Evolutionary conservation across 2,113 vertebrate species (phyloP), one percentile per base, ranked within the genome.

Genomic region (Tonatia bakeri): DNA sequence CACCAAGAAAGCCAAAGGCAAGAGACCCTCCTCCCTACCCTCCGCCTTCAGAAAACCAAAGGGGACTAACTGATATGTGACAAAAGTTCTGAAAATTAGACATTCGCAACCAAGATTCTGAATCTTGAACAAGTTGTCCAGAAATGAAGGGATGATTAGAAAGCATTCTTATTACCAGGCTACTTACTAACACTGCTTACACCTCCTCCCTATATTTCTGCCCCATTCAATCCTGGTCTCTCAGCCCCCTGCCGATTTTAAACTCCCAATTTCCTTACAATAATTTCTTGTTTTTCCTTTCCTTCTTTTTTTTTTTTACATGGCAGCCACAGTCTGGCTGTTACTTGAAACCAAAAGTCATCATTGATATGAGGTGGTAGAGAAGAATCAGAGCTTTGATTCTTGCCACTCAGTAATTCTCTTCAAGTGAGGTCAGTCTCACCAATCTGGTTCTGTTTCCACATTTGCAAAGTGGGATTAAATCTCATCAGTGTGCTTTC

Each of bases 301-400:
- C 56, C 3, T 24, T 56, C 54, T 59, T 26, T 59, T 4, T 59
- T 26, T 28, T 61, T 26, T 28, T 12, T 12, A 61, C 56, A 28
- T 28, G 59, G 5, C 28, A 88, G 24, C 36, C 26, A 90, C 22
- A 54, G 26, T 89, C 54, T 82, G 54, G 90, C 17, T 91, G 31
- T 72, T 86, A 69, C 33, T 79, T 95, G 45, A 91, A 97, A 83
- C 28, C 47, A 79, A 87, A 95, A 94, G 64, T 38, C 31, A 61
- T 86, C 56, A 65, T 45, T 77, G 61, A 50, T 64, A 86, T 10
- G 52, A 85, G 26, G n/a, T 76, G 19, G 24, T 40, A 4, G 31
- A 86, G 59, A 70, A 91, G 31, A 82, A 45, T 91, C 31, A 90
- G 72, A 90, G 20, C 14, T 76, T 72, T 88, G 59, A 85, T 90